These are phyloP conservation scores for Neogale vison DNA, from an alignment of 2,113 vertebrate species.

Conservation along the genomic window DNA sequence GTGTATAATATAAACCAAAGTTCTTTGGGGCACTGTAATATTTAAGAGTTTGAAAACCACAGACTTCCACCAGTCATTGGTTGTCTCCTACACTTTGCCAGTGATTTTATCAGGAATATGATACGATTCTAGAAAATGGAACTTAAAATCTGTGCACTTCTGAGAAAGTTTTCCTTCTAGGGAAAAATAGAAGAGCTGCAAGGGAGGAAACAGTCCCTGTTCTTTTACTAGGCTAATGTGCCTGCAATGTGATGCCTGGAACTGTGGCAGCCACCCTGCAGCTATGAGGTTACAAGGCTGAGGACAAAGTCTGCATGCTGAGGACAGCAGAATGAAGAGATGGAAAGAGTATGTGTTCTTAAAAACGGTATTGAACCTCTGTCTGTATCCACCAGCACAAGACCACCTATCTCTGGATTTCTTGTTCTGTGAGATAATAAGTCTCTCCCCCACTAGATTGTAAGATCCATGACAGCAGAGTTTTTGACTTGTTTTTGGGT, in stretches of 20 bases:
- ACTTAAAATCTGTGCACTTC: conserved; percentile 4
- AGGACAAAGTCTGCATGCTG: not conserved
- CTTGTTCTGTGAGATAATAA: not conserved
- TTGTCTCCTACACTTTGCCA: not conserved
- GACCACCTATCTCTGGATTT: not conserved
- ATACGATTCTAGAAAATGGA: not conserved
- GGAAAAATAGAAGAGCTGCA: not conserved
- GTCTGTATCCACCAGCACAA: not conserved
- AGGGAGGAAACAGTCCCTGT: not conserved
- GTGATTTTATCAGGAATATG: conserved; percentile 1
- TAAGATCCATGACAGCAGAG: not conserved
- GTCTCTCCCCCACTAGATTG: not conserved
- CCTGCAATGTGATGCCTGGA: not conserved
- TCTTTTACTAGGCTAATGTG: not conserved
- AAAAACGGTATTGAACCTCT: not conserved
- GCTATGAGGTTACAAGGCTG: not conserved
- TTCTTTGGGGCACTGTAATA: not conserved
- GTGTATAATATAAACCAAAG: not conserved
- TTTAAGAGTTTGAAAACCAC: not conserved
- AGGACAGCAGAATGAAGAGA: not conserved
- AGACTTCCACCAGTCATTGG: not conserved
- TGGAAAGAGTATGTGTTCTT: not conserved
- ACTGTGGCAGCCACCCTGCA: not conserved
- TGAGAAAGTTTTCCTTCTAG: not conserved
- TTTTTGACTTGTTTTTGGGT: not conserved